A percentile compares a stretch with the other conserved stretches of the same genome.
These are phyloP conservation scores for Hippolais icterina DNA, from an alignment of 2,113 vertebrate genomes.

Conservation along the genomic window DNA sequence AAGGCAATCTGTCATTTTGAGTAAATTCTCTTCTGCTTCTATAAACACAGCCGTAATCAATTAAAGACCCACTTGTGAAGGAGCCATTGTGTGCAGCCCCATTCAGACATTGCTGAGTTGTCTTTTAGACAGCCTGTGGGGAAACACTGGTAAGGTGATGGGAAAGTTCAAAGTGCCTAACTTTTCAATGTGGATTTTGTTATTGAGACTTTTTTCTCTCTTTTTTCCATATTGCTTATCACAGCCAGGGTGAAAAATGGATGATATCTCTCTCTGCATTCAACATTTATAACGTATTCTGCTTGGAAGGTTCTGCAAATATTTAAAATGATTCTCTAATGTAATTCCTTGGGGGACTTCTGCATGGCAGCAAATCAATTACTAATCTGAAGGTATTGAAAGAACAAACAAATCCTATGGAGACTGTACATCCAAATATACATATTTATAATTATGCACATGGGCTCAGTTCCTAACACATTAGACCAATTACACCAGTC, in stretches of 20 bases:
- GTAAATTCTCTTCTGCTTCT: conserved; percentile 80
- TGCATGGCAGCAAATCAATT: neutral
- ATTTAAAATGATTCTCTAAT: neutral
- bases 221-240: neutral
- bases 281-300: neutral
- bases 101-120: conserved; percentile 71
- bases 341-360: neutral
- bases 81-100: conserved; percentile 73
- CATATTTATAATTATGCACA: neutral
- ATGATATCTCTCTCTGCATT: neutral
- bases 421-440: neutral
- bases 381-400: neutral
- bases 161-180: conserved; percentile 77
- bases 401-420: neutral
- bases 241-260: neutral
- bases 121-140: conserved; percentile 68
- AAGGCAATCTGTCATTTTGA: conserved; percentile 78
- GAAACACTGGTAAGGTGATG: conserved; percentile 71
- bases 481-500: neutral
- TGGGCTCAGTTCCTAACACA: neutral
- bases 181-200: conserved; percentile 70
- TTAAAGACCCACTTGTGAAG: conserved; percentile 78
- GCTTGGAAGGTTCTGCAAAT: conserved; percentile 16
- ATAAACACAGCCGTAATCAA: conserved; percentile 82
- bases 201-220: conserved; percentile 27